A percentile compares a stretch with the other conserved stretches of the same genome.
Conservation (phyloP, 2,113 vertebrate species). For the Malurus melanocephalus region DNA sequence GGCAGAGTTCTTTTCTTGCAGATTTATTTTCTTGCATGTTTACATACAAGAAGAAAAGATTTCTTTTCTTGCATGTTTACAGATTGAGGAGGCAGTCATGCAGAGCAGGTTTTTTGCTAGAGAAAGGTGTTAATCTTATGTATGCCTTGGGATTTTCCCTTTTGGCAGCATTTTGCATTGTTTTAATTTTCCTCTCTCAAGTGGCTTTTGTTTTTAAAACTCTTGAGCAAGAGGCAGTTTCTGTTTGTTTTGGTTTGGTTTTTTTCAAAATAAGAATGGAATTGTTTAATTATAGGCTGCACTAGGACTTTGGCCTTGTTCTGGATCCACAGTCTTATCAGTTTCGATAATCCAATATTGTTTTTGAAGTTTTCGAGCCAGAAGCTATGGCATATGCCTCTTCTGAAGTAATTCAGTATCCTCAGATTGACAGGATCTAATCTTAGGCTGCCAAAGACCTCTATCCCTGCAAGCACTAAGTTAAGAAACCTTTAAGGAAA, state of each 20-base stretch:
- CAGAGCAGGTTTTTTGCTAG: conserved; percentile 17
- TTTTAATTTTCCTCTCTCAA: conserved; percentile 29
- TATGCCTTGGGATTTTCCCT: conserved; percentile 31
- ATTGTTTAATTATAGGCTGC: conserved; percentile 21
- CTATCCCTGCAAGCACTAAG: not conserved
- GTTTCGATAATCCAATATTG: not conserved
- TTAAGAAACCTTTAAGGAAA: not conserved
- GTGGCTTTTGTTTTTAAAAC: conserved; percentile 43
- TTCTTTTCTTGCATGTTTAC: not conserved
- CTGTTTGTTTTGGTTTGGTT: conserved; percentile 18
- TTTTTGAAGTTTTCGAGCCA: not conserved
- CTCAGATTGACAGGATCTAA: not conserved
- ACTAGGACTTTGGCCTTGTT: not conserved
- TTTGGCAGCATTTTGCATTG: conserved; percentile 8
- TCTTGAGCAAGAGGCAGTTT: conserved; percentile 28
- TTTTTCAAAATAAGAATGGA: conserved; percentile 5
- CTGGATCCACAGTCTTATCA: not conserved
- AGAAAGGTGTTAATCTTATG: not conserved
- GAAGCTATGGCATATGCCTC: not conserved
- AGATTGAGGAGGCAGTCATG: not conserved
- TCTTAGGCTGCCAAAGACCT: not conserved
- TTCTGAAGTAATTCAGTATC: not conserved
- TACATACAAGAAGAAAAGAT: not conserved
- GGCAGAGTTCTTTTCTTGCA: not conserved
- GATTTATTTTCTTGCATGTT: not conserved